Percentiles rank a stretch among this genome's conserved stretches.
phyloP scores from a whole-genome alignment of 1,140 invertebrate species.

The Pseudomyrmex sp. region DNA sequence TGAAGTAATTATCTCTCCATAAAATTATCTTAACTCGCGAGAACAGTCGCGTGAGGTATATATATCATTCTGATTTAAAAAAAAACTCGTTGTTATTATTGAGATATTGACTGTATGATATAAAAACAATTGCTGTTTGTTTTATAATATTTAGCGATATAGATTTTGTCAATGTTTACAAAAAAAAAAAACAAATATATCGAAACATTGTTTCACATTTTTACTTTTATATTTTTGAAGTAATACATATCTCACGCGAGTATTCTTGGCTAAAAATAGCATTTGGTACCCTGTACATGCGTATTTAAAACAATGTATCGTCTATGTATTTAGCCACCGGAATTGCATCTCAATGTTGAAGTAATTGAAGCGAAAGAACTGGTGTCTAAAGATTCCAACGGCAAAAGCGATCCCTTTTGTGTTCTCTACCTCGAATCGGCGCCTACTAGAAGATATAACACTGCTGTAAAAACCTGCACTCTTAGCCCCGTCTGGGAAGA shows the following conservation, averaged over 20 bases:
- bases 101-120: too few species aligned
- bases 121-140: too few species aligned
- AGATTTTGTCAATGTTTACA: too few species aligned
- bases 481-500: conserved; percentile 98
- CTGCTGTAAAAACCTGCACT: conserved; percentile 95
- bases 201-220: too few species aligned
- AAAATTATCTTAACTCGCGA: not conserved
- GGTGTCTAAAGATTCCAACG: conserved; percentile 97
- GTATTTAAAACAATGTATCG: conserved; percentile 38
- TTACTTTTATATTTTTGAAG: too few species aligned
- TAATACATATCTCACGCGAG: too few species aligned
- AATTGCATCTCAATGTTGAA: conserved; percentile 96
- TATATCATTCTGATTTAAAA: too few species aligned
- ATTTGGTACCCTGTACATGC: not conserved
- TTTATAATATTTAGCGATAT: too few species aligned
- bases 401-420: conserved; percentile 97
- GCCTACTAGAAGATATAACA: conserved; percentile 92
- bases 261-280: too few species aligned
- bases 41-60: too few species aligned
- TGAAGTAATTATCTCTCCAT: conserved; percentile 84
- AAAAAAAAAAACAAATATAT: too few species aligned
- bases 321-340: conserved; percentile 89
- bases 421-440: conserved; percentile 92
- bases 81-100: too few species aligned
- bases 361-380: conserved; percentile 97